Evolutionary conservation across 2,113 vertebrate species (phyloP).

Genomic region (Coturnix japonica): DNA sequence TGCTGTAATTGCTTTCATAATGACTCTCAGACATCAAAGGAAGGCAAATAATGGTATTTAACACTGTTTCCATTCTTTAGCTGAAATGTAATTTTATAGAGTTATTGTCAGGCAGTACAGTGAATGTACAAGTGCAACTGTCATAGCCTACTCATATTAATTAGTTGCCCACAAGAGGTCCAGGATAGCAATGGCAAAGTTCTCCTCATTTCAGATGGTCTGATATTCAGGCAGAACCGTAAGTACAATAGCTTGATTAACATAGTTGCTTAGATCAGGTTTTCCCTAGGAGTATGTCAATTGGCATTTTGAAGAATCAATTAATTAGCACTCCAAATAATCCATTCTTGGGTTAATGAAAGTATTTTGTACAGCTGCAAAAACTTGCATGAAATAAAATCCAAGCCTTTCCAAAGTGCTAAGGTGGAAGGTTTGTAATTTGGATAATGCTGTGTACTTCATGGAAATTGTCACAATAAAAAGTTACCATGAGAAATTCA

Average conservation of each 20-base stretch:
- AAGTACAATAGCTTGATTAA: slow-evolving; percentile 83
- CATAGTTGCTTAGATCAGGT: slow-evolving; percentile 83
- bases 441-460: not conserved
- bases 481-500: slow-evolving; percentile 24
- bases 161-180: slow-evolving; percentile 85
- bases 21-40: slow-evolving; percentile 87
- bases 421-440: slow-evolving; percentile 52
- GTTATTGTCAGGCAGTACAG: slow-evolving; percentile 81
- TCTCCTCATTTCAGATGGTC: slow-evolving; percentile 83
- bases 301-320: slow-evolving; percentile 86
- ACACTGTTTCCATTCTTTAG: slow-evolving; percentile 87
- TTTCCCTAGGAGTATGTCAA: slow-evolving; percentile 82
- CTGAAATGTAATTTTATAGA: slow-evolving; percentile 87
- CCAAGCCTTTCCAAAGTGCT: slow-evolving; percentile 67
- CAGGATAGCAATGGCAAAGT: slow-evolving; percentile 79
- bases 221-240: slow-evolving; percentile 80
- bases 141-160: slow-evolving; percentile 85
- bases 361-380: slow-evolving; percentile 83
- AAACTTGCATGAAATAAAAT: slow-evolving; percentile 76
- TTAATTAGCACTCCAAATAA: slow-evolving; percentile 88
- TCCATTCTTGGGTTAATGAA: slow-evolving; percentile 84
- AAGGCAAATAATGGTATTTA: slow-evolving; percentile 89
- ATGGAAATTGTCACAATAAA: slow-evolving; percentile 4
- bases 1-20: slow-evolving; percentile 88
- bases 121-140: slow-evolving; percentile 81